phyloP scores from a whole-genome alignment of 2,888 invertebrate species.

The Mimumesa dahlbomi region DNA sequence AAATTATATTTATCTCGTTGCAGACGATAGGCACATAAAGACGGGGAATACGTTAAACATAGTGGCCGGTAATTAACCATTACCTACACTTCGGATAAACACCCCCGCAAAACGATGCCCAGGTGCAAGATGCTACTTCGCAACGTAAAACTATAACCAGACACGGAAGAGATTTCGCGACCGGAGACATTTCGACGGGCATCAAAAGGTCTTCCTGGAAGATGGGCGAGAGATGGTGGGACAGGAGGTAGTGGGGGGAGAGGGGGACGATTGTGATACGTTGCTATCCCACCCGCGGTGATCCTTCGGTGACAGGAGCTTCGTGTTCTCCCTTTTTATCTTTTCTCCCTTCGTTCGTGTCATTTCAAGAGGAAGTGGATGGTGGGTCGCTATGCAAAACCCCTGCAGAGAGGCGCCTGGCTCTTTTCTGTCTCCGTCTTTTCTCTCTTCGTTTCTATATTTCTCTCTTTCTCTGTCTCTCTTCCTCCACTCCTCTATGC shows the following conservation, averaged over 20 bases:
- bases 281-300: conserved; percentile 60
- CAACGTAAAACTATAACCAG: no score
- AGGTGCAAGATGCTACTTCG: no score
- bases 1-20: no score
- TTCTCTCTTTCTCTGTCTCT: background rate
- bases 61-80: no score
- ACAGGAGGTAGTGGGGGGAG: no score
- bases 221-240: conserved; percentile 12
- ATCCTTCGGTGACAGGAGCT: conserved; percentile 65
- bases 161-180: conserved; percentile 42
- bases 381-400: conserved; percentile 35
- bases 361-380: conserved; percentile 35
- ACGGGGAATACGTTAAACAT: no score
- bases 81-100: no score
- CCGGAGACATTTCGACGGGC: conserved; percentile 28
- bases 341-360: conserved; percentile 22
- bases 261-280: conserved; percentile 17
- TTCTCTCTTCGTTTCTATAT: background rate
- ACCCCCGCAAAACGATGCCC: background rate
- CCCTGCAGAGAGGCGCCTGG: conserved; percentile 38
- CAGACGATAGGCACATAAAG: no score
- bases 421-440: conserved; percentile 3
- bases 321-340: conserved; percentile 54
- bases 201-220: conserved; percentile 26
- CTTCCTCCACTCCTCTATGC: conserved; percentile 27